Conservation (phyloP, 1,140 invertebrate species). For the Hesperophylax magnus region DNA sequence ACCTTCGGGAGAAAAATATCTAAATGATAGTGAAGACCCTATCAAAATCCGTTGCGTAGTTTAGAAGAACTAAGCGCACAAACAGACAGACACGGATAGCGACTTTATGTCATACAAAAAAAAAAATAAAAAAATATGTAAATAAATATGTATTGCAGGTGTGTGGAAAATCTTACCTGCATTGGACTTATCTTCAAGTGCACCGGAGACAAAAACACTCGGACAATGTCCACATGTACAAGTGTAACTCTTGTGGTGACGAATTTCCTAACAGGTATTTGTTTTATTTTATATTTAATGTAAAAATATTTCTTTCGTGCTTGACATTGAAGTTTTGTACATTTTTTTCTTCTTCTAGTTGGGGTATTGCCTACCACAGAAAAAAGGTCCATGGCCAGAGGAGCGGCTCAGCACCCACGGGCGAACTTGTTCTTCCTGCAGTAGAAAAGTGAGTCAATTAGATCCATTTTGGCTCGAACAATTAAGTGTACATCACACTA, state of each 20-base stretch:
- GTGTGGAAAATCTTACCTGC: conserved; percentile 66
- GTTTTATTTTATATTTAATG: background rate
- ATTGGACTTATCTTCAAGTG: conserved; percentile 69
- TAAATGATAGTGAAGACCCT: too few species aligned
- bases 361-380: conserved; percentile 44
- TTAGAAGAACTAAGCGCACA: too few species aligned
- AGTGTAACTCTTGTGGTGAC: conserved; percentile 64
- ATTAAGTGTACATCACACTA: background rate
- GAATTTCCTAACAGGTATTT: conserved; percentile 66
- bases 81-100: too few species aligned
- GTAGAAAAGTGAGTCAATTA: conserved; percentile 32
- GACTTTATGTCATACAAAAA: too few species aligned
- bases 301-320: too few species aligned
- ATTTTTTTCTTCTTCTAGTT: conserved; percentile 22
- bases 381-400: conserved; percentile 42
- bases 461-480: background rate
- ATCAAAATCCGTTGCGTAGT: too few species aligned
- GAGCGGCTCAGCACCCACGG: conserved; percentile 8
- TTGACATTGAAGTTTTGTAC: too few species aligned
- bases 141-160: conserved; percentile 60
- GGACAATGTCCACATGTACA: conserved; percentile 62
- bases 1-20: too few species aligned
- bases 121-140: too few species aligned
- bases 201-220: conserved; percentile 68
- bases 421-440: background rate